Percentiles rank a stretch among this genome's conserved stretches.
phyloP scores from a whole-genome alignment of 2,113 vertebrate genomes.

The Hucho hucho region DNA sequence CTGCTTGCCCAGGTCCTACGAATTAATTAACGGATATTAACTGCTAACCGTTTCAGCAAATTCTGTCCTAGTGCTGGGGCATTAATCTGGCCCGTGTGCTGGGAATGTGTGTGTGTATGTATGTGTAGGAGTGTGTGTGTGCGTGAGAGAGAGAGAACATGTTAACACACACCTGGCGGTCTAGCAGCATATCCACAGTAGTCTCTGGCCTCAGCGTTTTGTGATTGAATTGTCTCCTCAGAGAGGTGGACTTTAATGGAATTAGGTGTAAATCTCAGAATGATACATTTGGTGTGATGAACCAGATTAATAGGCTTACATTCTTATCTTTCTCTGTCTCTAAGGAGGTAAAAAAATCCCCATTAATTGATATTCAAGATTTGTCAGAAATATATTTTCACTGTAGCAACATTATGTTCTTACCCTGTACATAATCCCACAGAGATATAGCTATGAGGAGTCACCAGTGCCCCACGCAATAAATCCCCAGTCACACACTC shows the following conservation, averaged over 20 bases:
- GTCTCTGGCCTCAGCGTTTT: not conserved
- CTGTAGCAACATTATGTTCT: not conserved
- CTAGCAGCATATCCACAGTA: not conserved
- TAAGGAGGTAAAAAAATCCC: not conserved
- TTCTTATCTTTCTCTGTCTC: slow-evolving; percentile 9
- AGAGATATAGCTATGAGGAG: not conserved
- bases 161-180: not conserved
- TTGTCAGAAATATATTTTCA: slow-evolving; percentile 12
- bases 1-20: slow-evolving; percentile 35
- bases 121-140: not conserved
- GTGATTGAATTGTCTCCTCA: not conserved
- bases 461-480: slow-evolving; percentile 18
- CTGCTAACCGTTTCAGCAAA: slow-evolving; percentile 47
- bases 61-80: slow-evolving; percentile 45
- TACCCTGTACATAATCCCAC: not conserved
- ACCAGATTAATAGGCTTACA: slow-evolving; percentile 16
- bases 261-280: slow-evolving; percentile 18
- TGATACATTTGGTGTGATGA: slow-evolving; percentile 8
- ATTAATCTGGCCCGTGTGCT: slow-evolving; percentile 40
- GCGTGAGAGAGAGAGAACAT: not conserved
- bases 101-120: slow-evolving; percentile 11
- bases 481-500: slow-evolving; percentile 15
- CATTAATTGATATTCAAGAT: slow-evolving; percentile 4
- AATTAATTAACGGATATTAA: slow-evolving; percentile 65
- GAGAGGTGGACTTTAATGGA: slow-evolving; percentile 9